A percentile compares a stretch with the other conserved stretches of the same genome.
These are phyloP conservation scores for Solenopsis fugax DNA, from an alignment of 1,140 invertebrate species.

Conservation along the genomic window DNA sequence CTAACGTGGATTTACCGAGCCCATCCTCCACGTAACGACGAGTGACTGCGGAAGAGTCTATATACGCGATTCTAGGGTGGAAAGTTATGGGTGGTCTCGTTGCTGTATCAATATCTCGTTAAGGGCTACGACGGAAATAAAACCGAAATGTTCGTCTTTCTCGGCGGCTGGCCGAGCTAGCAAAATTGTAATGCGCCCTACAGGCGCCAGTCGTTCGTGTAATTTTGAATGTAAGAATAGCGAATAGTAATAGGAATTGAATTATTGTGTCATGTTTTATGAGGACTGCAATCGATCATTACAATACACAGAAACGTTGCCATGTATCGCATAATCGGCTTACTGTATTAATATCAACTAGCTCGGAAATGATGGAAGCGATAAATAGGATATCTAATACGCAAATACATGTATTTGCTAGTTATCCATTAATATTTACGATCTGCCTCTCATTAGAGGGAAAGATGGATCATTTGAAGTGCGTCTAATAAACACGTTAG, in stretches of 20 bases:
- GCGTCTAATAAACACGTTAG: constrained; percentile 11
- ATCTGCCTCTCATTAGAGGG: constrained; percentile 70
- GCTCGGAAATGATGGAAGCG: constrained; percentile 22
- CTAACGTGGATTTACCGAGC: constrained; percentile 78
- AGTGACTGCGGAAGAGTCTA: constrained; percentile 71
- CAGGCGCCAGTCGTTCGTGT: not conserved
- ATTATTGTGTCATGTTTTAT: constrained; percentile 29
- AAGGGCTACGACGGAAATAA: constrained; percentile 72
- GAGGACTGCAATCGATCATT: constrained; percentile 20
- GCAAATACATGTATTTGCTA: constrained; percentile 7
- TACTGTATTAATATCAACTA: constrained; percentile 42
- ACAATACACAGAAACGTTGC: not conserved
- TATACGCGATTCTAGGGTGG: constrained; percentile 51
- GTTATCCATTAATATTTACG: constrained; percentile 50
- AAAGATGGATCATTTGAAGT: constrained; percentile 60
- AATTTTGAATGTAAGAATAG: not conserved
- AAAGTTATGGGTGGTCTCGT: constrained; percentile 65
- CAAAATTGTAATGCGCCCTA: constrained; percentile 62
- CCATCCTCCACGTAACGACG: constrained; percentile 74
- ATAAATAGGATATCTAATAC: constrained; percentile 34
- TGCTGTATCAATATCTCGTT: constrained; percentile 80
- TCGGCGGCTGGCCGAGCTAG: constrained; percentile 34
- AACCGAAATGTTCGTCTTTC: constrained; percentile 58
- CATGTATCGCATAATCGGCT: constrained; percentile 32
- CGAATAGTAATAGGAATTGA: not conserved